Evolutionary conservation across 2,797 vertebrate species (phyloP).

Genomic region (Pogoniulus pusillus): DNA sequence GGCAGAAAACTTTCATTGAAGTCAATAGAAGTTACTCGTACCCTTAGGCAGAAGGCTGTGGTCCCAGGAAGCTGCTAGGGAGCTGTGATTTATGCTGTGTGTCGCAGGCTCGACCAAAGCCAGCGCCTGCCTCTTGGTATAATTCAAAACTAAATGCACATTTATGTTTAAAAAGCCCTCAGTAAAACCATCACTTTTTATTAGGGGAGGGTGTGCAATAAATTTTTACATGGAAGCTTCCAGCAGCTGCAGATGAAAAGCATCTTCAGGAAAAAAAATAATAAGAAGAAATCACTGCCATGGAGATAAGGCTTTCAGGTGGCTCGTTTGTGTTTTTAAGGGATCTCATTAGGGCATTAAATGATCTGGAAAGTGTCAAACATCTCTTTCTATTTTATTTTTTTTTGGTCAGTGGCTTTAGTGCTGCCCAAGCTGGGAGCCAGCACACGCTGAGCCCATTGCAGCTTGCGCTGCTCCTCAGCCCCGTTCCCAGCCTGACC

Average conservation of each 20-base stretch:
- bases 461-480: not conserved
- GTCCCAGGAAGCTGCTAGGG: slow-evolving; percentile 1
- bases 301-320: slow-evolving; percentile 31
- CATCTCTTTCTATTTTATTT: not conserved
- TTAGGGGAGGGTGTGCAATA: slow-evolving; percentile 21
- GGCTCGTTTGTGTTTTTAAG: slow-evolving; percentile 34
- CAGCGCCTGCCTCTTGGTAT: slow-evolving; percentile 1
- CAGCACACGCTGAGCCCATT: rapidly evolving
- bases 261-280: not conserved
- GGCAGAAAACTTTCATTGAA: slow-evolving; percentile 7
- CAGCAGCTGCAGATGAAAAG: slow-evolving; percentile 42
- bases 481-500: not conserved
- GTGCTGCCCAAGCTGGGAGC: not conserved
- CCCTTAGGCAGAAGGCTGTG: not conserved
- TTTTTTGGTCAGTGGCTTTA: not conserved
- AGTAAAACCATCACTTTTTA: slow-evolving; percentile 60
- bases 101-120: not conserved
- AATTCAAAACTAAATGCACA: slow-evolving; percentile 55
- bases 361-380: slow-evolving; percentile 57
- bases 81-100: not conserved
- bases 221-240: slow-evolving; percentile 51
- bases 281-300: slow-evolving; percentile 16
- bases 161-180: slow-evolving; percentile 50
- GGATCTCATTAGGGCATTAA: slow-evolving; percentile 37
- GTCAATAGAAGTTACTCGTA: slow-evolving; percentile 19